Evolutionary conservation across 30 jellyfish, hydroid and myxozoan genomes (phyloP), one percentile per base, ranked within the genome.

Genomic region (Pelagia noctiluca): DNA sequence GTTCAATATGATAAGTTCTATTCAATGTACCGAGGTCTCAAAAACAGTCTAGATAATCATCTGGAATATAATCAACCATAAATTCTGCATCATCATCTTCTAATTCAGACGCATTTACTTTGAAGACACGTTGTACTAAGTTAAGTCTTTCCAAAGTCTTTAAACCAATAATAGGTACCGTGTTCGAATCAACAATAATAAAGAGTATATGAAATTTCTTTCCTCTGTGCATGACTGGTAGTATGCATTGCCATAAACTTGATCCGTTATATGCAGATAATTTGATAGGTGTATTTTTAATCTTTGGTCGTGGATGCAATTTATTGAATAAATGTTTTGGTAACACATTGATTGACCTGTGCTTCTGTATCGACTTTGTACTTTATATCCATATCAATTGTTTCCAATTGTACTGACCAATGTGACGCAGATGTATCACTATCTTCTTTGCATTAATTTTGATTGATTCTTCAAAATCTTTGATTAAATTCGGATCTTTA

Each of bases 301-400:
- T 19, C 62, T 38, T 36, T 13, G 87, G 85, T 36, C 63, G 62
- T 42, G 75, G 76, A 3, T 19, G 46, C 21, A 81, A 63, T 37
- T 37, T 81, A 24, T 64, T 63, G 67, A 23, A 47, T 21, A n/a
- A 3, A 38, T 64, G 21, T 32, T 33, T 33, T 78, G 89, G 71
- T 71, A 78, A 49, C 25, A 60, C 71, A n/a, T n/a, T n/a, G n/a
- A 62, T 78, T 57, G 23, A 78, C 71, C 36, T 65, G 85, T 13
- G 91, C 91, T 21, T 86, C 84, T 12, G 87, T 64, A 50, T 81
- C 91, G 47, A 65, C 21, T 50, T 81, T 81, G 66, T 47, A 81
- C n/a, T 18, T 3, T 19, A 81, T 47, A 24, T 28, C 73, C 26
- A 22, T 46, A 16, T 63, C 85, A 67, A 5, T 68, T 3, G 85